Percentiles rank a stretch among this genome's conserved stretches.
phyloP scores from a whole-genome alignment of 2,888 invertebrate species.

The Ormyrus nitidulus region DNA sequence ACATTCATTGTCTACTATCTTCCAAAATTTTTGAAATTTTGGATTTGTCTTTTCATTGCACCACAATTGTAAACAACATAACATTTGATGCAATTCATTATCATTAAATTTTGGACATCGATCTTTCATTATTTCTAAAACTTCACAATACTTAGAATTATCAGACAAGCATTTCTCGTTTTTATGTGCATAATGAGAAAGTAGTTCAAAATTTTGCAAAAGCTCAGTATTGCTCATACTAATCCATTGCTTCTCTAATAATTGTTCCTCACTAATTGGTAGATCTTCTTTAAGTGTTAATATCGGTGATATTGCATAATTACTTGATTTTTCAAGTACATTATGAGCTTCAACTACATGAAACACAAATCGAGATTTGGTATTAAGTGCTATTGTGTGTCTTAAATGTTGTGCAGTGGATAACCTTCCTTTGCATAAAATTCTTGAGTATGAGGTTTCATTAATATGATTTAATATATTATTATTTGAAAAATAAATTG shows the following conservation, averaged over 20 bases:
- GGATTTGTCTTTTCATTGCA: neutral
- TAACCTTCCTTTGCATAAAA: too few species aligned
- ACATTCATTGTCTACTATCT: constrained; percentile 43
- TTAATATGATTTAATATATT: neutral
- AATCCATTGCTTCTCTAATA: constrained; percentile 42
- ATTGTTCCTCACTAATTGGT: neutral
- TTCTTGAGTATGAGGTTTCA: neutral
- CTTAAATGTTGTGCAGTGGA: constrained; percentile 78
- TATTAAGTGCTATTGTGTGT: constrained; percentile 94
- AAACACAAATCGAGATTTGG: constrained; percentile 73
- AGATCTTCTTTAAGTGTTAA: constrained; percentile 2
- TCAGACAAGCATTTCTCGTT: neutral
- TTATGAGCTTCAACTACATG: neutral
- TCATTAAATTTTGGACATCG: constrained; percentile 30
- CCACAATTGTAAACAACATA: constrained; percentile 49
- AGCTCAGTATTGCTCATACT: constrained; percentile 47
- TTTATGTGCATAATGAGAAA: constrained; percentile 39
- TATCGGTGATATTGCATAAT: neutral
- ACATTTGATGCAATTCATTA: constrained; percentile 32
- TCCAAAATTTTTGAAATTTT: constrained; percentile 15
- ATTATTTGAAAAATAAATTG: neutral
- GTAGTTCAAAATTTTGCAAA: constrained; percentile 48
- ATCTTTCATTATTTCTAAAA: constrained; percentile 38
- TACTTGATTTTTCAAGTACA: neutral
- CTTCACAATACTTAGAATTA: constrained; percentile 21